Conservation (phyloP, 23 tunicate genomes). For the Trididemnum nubilum region DNA sequence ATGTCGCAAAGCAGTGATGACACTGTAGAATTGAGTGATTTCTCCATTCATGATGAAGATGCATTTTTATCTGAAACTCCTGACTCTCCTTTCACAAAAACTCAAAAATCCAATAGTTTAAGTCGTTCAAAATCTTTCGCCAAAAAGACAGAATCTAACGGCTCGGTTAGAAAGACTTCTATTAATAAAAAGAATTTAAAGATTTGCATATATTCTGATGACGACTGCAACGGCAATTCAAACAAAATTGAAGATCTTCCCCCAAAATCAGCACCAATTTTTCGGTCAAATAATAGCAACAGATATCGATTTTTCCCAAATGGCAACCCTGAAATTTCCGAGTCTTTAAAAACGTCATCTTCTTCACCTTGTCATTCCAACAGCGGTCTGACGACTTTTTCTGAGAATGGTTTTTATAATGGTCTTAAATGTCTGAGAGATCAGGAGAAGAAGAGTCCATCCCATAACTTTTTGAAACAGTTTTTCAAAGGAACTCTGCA, state of each 20-base stretch:
- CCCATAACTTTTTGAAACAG: slow-evolving; percentile 22
- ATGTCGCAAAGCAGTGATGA: slow-evolving; percentile 52
- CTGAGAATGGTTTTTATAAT: too few species aligned
- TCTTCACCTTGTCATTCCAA: neutral
- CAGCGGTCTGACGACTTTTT: neutral
- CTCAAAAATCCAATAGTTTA: neutral
- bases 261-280: slow-evolving; percentile 39
- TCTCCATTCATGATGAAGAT: slow-evolving; percentile 51
- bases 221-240: slow-evolving; percentile 14
- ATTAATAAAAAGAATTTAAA: slow-evolving; percentile 23
- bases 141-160: neutral
- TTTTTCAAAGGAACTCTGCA: slow-evolving; percentile 29
- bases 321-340: slow-evolving; percentile 4
- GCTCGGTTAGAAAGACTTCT: neutral
- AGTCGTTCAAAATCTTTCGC: neutral
- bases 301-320: slow-evolving; percentile 40
- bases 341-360: neutral
- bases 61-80: slow-evolving; percentile 21
- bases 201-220: slow-evolving; percentile 39
- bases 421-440: slow-evolving; percentile 4
- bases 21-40: slow-evolving; percentile 41
- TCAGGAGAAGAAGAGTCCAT: slow-evolving; percentile 36
- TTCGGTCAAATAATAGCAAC: slow-evolving; percentile 6
- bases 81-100: neutral
- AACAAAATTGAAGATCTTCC: neutral